A percentile compares a stretch with the other conserved stretches of the same genome.
These are phyloP conservation scores for Drosophila pegasa DNA, from an alignment of 2,888 invertebrate genomes.

Conservation along the genomic window DNA sequence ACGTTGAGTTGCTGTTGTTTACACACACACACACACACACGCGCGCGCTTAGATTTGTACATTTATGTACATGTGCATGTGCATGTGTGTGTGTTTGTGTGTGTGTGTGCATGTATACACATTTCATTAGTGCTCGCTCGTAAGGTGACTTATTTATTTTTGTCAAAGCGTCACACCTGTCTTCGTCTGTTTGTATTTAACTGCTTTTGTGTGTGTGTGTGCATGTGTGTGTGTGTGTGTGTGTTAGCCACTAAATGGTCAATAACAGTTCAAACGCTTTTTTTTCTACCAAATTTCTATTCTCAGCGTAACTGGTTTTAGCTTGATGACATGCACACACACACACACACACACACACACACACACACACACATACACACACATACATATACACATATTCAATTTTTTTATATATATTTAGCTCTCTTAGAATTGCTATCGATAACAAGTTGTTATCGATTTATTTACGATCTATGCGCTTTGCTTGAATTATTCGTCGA, in stretches of 20 bases:
- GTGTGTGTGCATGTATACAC: conserved; percentile 2
- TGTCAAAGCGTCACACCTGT: conserved; percentile 32
- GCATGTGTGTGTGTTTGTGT: neutral
- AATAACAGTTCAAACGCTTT: conserved; percentile 52
- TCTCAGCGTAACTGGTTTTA: conserved; percentile 46
- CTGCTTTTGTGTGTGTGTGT: neutral
- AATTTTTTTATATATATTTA: conserved; percentile 1
- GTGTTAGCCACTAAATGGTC: conserved; percentile 36
- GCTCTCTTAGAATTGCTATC: conserved; percentile 2
- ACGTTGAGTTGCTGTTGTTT: conserved; percentile 37
- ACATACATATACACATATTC: neutral
- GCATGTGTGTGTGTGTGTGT: conserved; percentile 12
- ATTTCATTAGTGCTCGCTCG: conserved; percentile 11
- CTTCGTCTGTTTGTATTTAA: conserved; percentile 15
- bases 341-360: neutral
- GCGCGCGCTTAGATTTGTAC: neutral
- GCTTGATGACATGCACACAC: conserved; percentile 25
- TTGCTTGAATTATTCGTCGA: neutral
- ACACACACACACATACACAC: neutral
- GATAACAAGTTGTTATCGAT: conserved; percentile 1
- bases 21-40: conserved; percentile 3
- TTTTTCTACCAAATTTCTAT: conserved; percentile 49
- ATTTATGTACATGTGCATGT: neutral
- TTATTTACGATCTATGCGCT: neutral
- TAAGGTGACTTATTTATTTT: conserved; percentile 22